Base-by-base conservation (phyloP, 2,113 vertebrate species). In the Esox niger region DNA sequence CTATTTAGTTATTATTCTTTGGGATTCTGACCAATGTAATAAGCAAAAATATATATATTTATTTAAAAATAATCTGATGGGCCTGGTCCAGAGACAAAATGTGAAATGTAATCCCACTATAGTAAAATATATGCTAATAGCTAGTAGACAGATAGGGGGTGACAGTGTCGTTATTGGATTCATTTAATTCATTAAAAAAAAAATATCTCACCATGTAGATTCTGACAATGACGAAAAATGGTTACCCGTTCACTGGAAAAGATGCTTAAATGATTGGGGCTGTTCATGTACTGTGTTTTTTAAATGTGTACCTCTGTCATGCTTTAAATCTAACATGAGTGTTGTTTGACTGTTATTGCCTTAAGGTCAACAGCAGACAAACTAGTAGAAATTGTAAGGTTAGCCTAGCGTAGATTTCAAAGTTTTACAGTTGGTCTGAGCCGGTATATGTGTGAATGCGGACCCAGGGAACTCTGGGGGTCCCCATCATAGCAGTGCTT, bases 211-310 rank as follows among this genome's bases (percentile, higher is more conserved):
- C 57, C 9, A 29, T n/a, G 30, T 30, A 35, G 30, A 61, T 61
- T 21, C 30, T 33, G 30, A 23, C 31, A 35, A 23, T 61, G 8
- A 59, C 17, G 4, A 3, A n/a, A 61, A 3, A 33, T 23, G 20
- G 66, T 74, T 81, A 70, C 75, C 79, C 68, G 75, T 82, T 58
- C 17, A 27, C 68, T 6, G 58, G 21, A 32, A 54, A 38, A 23
- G 8, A 23, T 38, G 33, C 21, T 55, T 55, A 13, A 66, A 15
- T 32, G 2, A 46, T 69, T 6, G 57, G 1, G 17, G 38, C 55
- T 43, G 32, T 64, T 66, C 20, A 25, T 52, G 20, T 30, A 1
- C 52, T 23, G 32, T 23, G 32, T 64, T 55, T 27, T n/a, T n/a
- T n/a, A n/a, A n/a, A n/a, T n/a, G n/a, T n/a, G 20, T 30, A 23